These are phyloP conservation scores for Drymonia ruficornis DNA, from an alignment of 2,888 invertebrate genomes.

Conservation along the genomic window DNA sequence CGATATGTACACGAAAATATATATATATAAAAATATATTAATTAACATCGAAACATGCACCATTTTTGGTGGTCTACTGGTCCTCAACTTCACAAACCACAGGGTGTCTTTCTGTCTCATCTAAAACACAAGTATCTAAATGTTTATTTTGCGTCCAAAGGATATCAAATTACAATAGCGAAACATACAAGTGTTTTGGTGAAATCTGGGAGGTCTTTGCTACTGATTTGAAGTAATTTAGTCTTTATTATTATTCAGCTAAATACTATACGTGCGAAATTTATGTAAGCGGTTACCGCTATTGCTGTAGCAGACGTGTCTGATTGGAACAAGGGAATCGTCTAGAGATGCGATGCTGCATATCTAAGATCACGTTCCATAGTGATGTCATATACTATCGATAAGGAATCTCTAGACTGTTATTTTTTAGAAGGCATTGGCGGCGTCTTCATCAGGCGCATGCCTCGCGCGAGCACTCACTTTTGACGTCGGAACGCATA, in stretches of 20 bases:
- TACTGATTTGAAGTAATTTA: conserved; percentile 6
- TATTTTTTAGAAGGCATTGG: too few species aligned
- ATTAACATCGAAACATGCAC: too few species aligned
- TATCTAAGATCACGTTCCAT: conserved; percentile 62
- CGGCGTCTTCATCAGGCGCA: too few species aligned
- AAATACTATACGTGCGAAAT: not conserved
- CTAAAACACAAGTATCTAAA: conserved; percentile 6
- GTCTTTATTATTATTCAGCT: conserved; percentile 8
- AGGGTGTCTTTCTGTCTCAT: conserved; percentile 10
- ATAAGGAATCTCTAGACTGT: too few species aligned
- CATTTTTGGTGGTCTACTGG: not conserved
- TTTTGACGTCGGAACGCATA: too few species aligned
- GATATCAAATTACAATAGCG: not conserved
- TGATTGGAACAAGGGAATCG: conserved; percentile 57
- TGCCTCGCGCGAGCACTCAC: too few species aligned
- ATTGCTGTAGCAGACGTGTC: conserved; percentile 46
- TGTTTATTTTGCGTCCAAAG: too few species aligned
- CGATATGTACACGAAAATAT: too few species aligned
- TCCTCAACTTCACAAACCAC: conserved; percentile 47
- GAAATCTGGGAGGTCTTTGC: conserved; percentile 20
- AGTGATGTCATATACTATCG: conserved; percentile 39
- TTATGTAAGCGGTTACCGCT: too few species aligned
- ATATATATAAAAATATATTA: too few species aligned
- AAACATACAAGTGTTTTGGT: conserved; percentile 1
- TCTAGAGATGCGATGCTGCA: conserved; percentile 65